Evolutionary conservation across 37 sponge, comb jelly and placozoan genomes (phyloP), one percentile per base, ranked within the genome.

Genomic region (Dysidea cf. avara): DNA sequence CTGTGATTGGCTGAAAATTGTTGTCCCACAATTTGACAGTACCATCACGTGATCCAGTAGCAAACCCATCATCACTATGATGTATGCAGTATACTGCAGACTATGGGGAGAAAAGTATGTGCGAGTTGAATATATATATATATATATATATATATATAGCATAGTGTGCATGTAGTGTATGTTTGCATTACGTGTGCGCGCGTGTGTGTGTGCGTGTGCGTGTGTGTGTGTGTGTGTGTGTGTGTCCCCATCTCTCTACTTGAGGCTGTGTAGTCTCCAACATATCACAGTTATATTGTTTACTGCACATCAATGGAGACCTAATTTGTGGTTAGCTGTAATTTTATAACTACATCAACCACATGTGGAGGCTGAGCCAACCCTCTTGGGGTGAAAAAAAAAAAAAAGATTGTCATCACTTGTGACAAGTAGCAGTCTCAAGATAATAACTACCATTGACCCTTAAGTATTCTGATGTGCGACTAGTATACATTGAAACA

Each of bases 31-130:
- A 66, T 39, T 79, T 31, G n/a, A 96, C 86, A 34, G 77, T 74
- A 32, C 96, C 96, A 39, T 96, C 96, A 28, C 67, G 60, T 18
- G 86, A 81, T n/a, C 90, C 96, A 24, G 73, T 89, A 21, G 87
- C 90, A 87, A 76, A 92, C 9, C 96, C 96, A 26, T 92, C 96
- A 22, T 34, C 76, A 67, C 71, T 43, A 56, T 36, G 29, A 46
- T 83, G 58, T 20, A 96, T 69, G 20, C 80, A 62, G 63, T 88
- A 83, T 21, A 96, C 72, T 7, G 93, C 76, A n/a, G 87, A 83
- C 86, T 92, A 37, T 21, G 59, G 39, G 49, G 26, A 53, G 7
- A n/a, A n/a, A n/a, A n/a, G n/a, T 16, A 49, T 49, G 16, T 17
- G 16, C 14, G 12, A 16, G 14, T 17, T 49, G 16, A 49, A 17